Conservation (phyloP, 2,113 vertebrate species). For the Atherinomorus stipes region DNA sequence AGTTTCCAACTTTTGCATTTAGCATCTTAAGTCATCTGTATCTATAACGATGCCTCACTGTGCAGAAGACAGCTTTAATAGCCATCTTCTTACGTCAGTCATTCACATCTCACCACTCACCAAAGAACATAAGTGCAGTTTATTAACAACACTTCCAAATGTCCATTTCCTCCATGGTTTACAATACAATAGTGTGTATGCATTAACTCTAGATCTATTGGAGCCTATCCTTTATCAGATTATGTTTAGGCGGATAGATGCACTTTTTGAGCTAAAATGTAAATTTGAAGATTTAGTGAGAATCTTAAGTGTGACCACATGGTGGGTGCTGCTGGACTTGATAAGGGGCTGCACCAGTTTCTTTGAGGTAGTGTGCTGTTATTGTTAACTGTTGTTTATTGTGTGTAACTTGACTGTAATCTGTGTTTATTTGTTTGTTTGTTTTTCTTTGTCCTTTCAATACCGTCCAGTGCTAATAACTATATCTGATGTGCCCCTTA, state of each 20-base stretch:
- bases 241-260: background rate
- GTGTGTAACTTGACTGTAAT: slow-evolving; percentile 77
- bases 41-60: slow-evolving; percentile 14
- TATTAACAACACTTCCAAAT: slow-evolving; percentile 44
- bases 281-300: background rate
- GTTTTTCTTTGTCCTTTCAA: slow-evolving; percentile 77
- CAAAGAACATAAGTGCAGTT: slow-evolving; percentile 48
- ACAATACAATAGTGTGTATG: slow-evolving; percentile 9
- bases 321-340: slow-evolving; percentile 40
- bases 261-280: slow-evolving; percentile 2
- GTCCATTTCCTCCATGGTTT: slow-evolving; percentile 42
- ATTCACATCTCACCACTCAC: slow-evolving; percentile 18
- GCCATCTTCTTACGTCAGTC: slow-evolving; percentile 17
- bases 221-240: background rate
- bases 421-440: slow-evolving; percentile 41
- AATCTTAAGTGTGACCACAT: slow-evolving; percentile 28
- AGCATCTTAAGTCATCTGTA: slow-evolving; percentile 13
- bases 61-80: slow-evolving; percentile 26
- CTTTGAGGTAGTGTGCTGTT: slow-evolving; percentile 65
- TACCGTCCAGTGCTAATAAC: slow-evolving; percentile 80
- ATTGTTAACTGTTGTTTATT: slow-evolving; percentile 65
- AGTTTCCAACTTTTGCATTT: background rate
- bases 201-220: slow-evolving; percentile 9
- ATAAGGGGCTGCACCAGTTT: slow-evolving; percentile 69
- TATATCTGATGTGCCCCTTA: slow-evolving; percentile 72